Conservation (phyloP, 2,888 invertebrate species). For the Oscheius sp. region DNA sequence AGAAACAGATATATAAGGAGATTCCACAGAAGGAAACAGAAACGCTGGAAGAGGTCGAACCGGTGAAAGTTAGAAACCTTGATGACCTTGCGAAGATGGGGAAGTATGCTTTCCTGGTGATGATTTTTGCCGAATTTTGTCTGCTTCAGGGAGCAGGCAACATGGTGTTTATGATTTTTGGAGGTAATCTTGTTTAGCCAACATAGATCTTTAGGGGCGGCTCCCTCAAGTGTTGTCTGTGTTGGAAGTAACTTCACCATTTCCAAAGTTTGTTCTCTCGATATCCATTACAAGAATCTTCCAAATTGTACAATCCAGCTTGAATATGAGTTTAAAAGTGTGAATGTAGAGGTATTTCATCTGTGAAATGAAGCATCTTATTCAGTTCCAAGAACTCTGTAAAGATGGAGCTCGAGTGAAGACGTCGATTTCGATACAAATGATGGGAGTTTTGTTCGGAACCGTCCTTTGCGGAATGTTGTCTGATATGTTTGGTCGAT, state of each 20-base stretch:
- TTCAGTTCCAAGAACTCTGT: constrained; percentile 57
- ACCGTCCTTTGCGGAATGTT: constrained; percentile 41
- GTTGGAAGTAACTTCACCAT: constrained; percentile 14
- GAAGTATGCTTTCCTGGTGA: constrained; percentile 19
- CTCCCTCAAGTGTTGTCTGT: constrained; percentile 34
- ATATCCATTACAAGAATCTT: neutral
- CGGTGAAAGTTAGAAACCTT: constrained; percentile 8
- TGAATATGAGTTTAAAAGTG: constrained; percentile 47
- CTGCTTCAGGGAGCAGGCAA: constrained; percentile 29
- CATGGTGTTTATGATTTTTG: constrained; percentile 49
- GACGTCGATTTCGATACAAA: constrained; percentile 62
- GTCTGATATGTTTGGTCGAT: constrained; percentile 44
- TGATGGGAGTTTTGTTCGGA: constrained; percentile 58
- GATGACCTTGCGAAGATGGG: constrained; percentile 32
- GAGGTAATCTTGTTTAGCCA: constrained; percentile 28
- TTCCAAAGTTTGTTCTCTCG: constrained; percentile 10
- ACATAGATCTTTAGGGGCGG: constrained; percentile 35
- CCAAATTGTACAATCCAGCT: constrained; percentile 27
- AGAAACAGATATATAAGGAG: too few species aligned
- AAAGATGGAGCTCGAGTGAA: constrained; percentile 54
- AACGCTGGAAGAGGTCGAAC: neutral
- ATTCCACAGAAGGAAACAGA: too few species aligned
- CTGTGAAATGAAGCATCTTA: neutral
- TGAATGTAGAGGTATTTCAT: constrained; percentile 48
- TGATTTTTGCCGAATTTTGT: constrained; percentile 31